A percentile compares a stretch with the other conserved stretches of the same genome.
Conservation (phyloP, 2,888 invertebrate genomes). For the Shargacucullia verbasci region DNA sequence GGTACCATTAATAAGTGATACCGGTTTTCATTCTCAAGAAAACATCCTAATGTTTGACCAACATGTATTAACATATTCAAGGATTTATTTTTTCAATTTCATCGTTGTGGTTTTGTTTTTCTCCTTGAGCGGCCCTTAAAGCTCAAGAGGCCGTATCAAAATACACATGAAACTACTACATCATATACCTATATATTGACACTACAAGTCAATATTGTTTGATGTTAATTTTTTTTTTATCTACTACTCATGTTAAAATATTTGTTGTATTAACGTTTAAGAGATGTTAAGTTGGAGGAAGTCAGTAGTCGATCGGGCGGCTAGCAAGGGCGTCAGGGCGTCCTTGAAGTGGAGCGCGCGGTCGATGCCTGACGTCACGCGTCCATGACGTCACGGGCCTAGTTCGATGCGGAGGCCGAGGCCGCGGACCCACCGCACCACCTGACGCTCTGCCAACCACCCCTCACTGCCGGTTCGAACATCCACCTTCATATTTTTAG, state of each 20-base stretch:
- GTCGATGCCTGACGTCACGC: slow-evolving; percentile 85
- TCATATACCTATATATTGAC: slow-evolving; percentile 32
- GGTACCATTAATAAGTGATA: too few relatives aligned
- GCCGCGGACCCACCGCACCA: slow-evolving; percentile 62
- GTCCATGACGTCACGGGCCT: slow-evolving; percentile 82
- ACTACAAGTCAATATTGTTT: slow-evolving; percentile 45
- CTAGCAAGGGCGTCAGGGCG: slow-evolving; percentile 84
- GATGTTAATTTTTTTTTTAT: slow-evolving; percentile 36
- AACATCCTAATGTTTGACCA: too few relatives aligned
- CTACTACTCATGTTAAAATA: slow-evolving; percentile 34
- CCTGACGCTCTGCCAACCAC: slow-evolving; percentile 68
- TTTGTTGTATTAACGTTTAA: slow-evolving; percentile 58
- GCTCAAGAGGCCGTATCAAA: too few relatives aligned
- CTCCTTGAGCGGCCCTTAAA: too few relatives aligned
- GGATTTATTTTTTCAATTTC: too few relatives aligned
- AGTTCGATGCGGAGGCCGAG: slow-evolving; percentile 76
- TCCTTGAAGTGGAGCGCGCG: slow-evolving; percentile 82
- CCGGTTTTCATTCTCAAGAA: too few relatives aligned
- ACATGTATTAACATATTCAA: too few relatives aligned
- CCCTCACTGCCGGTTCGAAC: slow-evolving; percentile 63
- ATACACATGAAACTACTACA: too few relatives aligned
- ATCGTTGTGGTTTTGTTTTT: too few relatives aligned
- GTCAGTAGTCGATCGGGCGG: slow-evolving; percentile 71
- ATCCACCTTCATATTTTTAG: slow-evolving; percentile 84
- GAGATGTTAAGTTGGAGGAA: slow-evolving; percentile 70